Base-by-base conservation (phyloP, 2,888 invertebrate species). In the Meteorus colon region DNA sequence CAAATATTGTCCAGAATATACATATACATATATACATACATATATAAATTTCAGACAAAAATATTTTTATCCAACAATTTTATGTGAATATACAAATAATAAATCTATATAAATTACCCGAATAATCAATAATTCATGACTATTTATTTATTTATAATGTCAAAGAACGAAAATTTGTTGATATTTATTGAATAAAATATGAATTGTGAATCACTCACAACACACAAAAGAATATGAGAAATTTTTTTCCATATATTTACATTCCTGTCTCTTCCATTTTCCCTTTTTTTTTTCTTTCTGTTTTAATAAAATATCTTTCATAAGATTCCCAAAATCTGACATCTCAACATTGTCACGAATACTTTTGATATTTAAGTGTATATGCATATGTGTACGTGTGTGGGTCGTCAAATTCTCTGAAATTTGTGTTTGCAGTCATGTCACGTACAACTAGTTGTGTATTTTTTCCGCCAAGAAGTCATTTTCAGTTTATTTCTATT, bases 391-490 rank as follows among this genome's bases (percentile, higher is more conserved):
- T 8, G 68, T 68, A 79, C 77, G 77, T 77, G 79, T 55, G 55
- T 19, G 55, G 55, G 8, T 55, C n/a, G 55, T 55, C 55, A 19
- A 55, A 55, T 19, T 55, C 48, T 48, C 14, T 1, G 48, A n/a
- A 48, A 48, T 48, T 4, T 48, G n/a, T 14, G 77, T 74, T 63
- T 12, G 65, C 45, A 77, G 69, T 79, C 71, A 71, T 78, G 76
- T 80, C 78, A 79, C 80, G 80, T 80, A 79, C 74, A 55, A 60
- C 45, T 73, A 67, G 73, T 75, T 73, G 75, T 79, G 74, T 73
- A 76, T 67, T 14, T 34, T 59, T n/a, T 37, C 45, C 27, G n/a
- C 14, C 45, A 48, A 37, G 19, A 14, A 60, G 4, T 27, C 27
- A 34, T 19, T 62, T 24, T 27, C 55, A 62, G 19, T 31, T 73